These are phyloP conservation scores for Hydrotaea diabolus DNA, from an alignment of 2,888 invertebrate species.

Conservation along the genomic window DNA sequence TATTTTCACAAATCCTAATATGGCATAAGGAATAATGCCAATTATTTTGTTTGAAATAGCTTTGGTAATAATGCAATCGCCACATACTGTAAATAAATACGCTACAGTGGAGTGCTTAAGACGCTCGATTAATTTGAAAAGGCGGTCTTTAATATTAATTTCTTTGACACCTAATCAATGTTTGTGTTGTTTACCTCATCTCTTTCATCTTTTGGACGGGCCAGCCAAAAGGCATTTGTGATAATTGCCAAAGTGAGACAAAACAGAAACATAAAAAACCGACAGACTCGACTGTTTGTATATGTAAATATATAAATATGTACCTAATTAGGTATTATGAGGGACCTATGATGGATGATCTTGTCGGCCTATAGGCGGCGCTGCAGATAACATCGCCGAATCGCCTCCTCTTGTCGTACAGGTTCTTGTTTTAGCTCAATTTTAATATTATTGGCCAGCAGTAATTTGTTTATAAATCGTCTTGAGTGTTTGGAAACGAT, in stretches of 20 bases:
- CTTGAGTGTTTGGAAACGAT: background rate
- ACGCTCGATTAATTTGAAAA: slow-evolving; percentile 57
- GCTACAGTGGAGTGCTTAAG: slow-evolving; percentile 11
- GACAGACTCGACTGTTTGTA: background rate
- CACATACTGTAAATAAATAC: background rate
- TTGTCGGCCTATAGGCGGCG: background rate
- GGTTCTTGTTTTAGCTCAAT: background rate
- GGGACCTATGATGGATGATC: slow-evolving; percentile 6
- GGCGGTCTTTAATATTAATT: slow-evolving; percentile 60
- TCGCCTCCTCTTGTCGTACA: background rate
- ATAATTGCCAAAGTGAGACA: slow-evolving; percentile 13
- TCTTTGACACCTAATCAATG: slow-evolving; percentile 65
- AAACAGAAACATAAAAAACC: background rate
- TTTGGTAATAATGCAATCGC: background rate
- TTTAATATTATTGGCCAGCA: background rate
- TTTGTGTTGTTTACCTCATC: slow-evolving; percentile 3
- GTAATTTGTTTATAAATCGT: background rate
- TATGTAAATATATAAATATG: background rate
- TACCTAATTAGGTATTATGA: slow-evolving; percentile 15
- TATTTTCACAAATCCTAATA: no score
- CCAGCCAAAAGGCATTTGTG: background rate
- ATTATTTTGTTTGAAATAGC: no score
- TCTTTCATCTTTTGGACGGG: background rate
- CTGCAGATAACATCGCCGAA: no score
- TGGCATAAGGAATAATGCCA: no score